Evolutionary conservation across 2,888 invertebrate genomes (phyloP).

Genomic region (Lasioglossum pauxillum): DNA sequence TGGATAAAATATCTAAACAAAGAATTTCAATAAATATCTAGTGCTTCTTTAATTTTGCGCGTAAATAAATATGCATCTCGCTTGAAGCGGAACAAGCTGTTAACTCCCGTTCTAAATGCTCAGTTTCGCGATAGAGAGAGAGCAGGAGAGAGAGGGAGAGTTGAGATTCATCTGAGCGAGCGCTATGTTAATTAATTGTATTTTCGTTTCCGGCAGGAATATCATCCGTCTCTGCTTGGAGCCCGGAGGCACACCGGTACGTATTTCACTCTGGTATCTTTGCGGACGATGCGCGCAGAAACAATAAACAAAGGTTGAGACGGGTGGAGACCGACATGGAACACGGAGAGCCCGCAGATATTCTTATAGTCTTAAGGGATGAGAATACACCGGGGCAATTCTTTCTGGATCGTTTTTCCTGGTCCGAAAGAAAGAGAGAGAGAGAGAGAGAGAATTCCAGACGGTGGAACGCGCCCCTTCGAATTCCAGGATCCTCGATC

Average conservation of each 20-base stretch:
- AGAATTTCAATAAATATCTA: too few species aligned
- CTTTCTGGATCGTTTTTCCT: background rate
- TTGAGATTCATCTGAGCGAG: background rate
- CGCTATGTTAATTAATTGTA: background rate
- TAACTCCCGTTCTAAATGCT: background rate
- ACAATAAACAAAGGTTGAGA: background rate
- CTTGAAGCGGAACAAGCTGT: too few species aligned
- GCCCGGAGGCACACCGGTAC: conserved; percentile 47
- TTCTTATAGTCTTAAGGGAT: background rate
- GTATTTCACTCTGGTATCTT: conserved; percentile 13
- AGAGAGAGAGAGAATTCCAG: background rate
- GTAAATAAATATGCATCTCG: background rate
- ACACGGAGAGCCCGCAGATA: background rate
- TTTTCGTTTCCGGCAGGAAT: conserved; percentile 24
- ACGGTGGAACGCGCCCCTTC: background rate
- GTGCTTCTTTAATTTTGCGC: too few species aligned
- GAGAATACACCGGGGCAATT: background rate
- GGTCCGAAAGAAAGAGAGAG: background rate
- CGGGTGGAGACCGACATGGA: background rate
- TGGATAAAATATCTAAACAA: too few species aligned
- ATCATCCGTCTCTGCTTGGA: conserved; percentile 47
- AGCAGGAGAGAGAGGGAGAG: background rate
- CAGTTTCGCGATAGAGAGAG: background rate
- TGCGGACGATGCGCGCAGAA: background rate
- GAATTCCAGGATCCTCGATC: background rate